Evolutionary conservation across 2,797 vertebrate species (phyloP), one percentile per base, ranked within the genome.

Genomic region (Myotis findleyi): DNA sequence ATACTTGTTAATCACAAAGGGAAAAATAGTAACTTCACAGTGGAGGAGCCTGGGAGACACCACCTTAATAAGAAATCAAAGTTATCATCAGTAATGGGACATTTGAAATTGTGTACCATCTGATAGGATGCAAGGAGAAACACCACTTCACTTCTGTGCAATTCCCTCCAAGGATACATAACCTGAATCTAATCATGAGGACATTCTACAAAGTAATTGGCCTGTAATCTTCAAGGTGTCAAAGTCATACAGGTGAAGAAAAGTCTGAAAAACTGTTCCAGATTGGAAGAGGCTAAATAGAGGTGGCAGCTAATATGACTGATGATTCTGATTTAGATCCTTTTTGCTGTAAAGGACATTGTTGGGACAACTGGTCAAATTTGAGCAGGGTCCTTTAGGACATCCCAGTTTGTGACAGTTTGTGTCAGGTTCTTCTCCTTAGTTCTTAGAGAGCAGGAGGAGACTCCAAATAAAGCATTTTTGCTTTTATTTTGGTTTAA

Each of bases 401-500:
- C 14, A 47, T 69, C 27, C 55, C 79, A 4, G 14, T 51, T 75
- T 30, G 64, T 33, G 33, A 84, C 76, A 41, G 44, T 57, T 83
- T 83, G 18, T 51, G 16, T 62, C 41, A 72, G 16, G n/a, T 94
- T 87, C 12, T 95, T 76, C 59, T 57, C 68, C 30, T 53, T 77
- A 49, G 4, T 93, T 87, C 41, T 87, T 33, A 41, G 51, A 79
- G 1, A 57, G 17, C 20, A 80, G 47, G 75, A 90, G 11, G 81
- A 91, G 11, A 27, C 23, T 64, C 23, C 92, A 16, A 18, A 55
- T 83, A 20, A 96, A 27, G n/a, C 25, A 51, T 25, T 47, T 93
- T 62, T 69, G 88, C 23, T 92, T 87, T 93, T 69, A 71, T 87
- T 95, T 92, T 75, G 38, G 30, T 53, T 87, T 82, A 82, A 25